Base-by-base conservation (phyloP, 2,113 vertebrate genomes). In the Sterrhoptilus dennistouni region DNA sequence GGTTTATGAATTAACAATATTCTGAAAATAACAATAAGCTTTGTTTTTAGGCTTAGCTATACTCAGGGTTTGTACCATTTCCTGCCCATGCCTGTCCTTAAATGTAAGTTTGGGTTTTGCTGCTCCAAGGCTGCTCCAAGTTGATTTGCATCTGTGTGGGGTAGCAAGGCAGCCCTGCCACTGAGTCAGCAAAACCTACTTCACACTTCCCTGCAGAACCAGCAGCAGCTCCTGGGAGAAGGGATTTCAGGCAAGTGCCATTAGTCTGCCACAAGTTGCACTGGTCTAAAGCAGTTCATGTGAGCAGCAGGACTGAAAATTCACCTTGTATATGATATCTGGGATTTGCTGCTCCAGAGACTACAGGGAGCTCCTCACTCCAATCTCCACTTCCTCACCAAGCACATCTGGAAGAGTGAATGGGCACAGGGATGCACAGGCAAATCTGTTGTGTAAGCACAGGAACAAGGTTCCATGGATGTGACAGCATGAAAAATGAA, bases 1-100 rank as follows among this genome's bases (percentile, higher is more conserved):
- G 50, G 59, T 61, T 94, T 95, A 59, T 88, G 69, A 92, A 78
- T 90, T 89, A 78, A 71, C 52, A 71, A 40, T 83, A 83, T 59
- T 86, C 52, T 66, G 56, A 93, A 92, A 88, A 72, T 27, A 92
- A 47, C 33, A 69, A 22, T 63, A 38, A 70, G 38, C 12, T 76
- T 90, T 72, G 52, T 5, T 71, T 95, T 75, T 24, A 68, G 52
- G 20, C 60, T 75, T 87, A 75, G 76, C 47, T 44, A 4, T 36
- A 27, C 47, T 52, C 36, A 44, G 24, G n/a, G 15, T 75, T 87
- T 87, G 56, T 71, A n/a, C 69, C 27, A 12, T 40, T 81, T 76
- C 42, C 20, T 5, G 2, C 47, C 38, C 33, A 16, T 35, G 47
- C 29, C 56, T 75, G 16, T 63, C 29, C 42, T 69, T 74, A 81